Evolutionary conservation across 2,113 vertebrate genomes (phyloP).

Genomic region (Cichladusa arquata): DNA sequence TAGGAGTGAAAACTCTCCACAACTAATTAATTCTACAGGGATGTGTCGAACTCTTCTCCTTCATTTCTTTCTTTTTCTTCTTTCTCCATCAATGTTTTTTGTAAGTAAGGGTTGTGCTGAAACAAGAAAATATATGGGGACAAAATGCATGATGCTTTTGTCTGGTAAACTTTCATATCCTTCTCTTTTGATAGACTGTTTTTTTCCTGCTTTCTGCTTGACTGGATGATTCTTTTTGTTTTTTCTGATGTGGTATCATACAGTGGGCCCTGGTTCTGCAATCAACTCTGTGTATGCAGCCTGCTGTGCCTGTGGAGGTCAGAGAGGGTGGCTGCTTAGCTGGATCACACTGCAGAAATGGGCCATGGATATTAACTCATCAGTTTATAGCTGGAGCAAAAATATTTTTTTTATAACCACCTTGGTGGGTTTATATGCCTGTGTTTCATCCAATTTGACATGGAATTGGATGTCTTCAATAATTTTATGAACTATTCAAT

Average conservation of each 20-base stretch:
- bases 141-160: background rate
- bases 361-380: background rate
- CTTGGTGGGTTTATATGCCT: background rate
- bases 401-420: background rate
- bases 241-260: background rate
- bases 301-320: background rate
- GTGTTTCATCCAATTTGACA: background rate
- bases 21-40: slow-evolving; percentile 78
- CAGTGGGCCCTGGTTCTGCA: background rate
- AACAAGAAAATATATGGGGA: background rate
- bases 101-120: background rate
- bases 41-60: background rate
- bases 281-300: fast-evolving
- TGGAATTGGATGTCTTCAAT: background rate
- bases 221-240: background rate
- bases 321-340: background rate
- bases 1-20: slow-evolving; percentile 39
- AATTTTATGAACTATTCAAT: background rate
- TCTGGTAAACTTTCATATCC: background rate
- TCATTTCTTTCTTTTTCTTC: background rate
- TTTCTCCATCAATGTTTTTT: background rate
- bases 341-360: background rate
- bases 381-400: background rate
- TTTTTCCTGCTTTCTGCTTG: background rate
- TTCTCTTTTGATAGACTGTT: background rate